phyloP scores from a whole-genome alignment of 2,113 vertebrate genomes.

The Axis porcinus region DNA sequence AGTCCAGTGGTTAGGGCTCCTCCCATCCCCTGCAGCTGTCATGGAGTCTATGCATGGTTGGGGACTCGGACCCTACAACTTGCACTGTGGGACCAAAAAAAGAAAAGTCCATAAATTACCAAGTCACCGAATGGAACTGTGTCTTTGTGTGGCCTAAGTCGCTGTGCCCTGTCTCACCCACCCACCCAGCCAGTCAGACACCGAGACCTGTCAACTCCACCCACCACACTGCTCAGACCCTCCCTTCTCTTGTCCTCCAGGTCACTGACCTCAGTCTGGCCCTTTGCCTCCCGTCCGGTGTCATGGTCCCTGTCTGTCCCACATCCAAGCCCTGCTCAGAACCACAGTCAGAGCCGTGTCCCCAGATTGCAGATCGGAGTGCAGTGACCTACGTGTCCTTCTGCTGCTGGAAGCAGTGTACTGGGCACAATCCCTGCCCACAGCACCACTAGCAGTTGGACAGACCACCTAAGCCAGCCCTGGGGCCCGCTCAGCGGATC shows the following conservation, averaged over 20 bases:
- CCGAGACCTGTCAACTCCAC: not conserved
- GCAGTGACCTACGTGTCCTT: too few relatives aligned
- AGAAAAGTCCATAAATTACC: not conserved
- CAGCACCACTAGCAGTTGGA: not conserved
- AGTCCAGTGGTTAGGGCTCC: not conserved
- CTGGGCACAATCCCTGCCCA: not conserved
- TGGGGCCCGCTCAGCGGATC: too few relatives aligned
- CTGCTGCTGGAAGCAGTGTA: not conserved
- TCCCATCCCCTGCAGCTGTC: fast-evolving
- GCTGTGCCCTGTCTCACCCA: not conserved
- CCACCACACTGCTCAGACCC: not conserved
- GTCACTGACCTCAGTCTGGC: not conserved
- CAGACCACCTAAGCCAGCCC: not conserved
- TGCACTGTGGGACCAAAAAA: not conserved
- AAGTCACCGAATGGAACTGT: not conserved
- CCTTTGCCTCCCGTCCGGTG: not conserved
- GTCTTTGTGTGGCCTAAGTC: not conserved
- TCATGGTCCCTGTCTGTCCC: not conserved
- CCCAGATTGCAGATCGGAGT: too few relatives aligned
- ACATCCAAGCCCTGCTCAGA: too few relatives aligned
- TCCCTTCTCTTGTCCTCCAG: not conserved
- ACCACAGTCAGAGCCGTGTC: not conserved
- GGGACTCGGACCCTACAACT: not conserved
- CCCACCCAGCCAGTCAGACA: not conserved
- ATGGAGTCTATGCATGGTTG: not conserved